Percentiles rank a stretch among this genome's conserved stretches.
phyloP scores from a whole-genome alignment of 2,888 invertebrate species.

The Eupithecia dodoneata region DNA sequence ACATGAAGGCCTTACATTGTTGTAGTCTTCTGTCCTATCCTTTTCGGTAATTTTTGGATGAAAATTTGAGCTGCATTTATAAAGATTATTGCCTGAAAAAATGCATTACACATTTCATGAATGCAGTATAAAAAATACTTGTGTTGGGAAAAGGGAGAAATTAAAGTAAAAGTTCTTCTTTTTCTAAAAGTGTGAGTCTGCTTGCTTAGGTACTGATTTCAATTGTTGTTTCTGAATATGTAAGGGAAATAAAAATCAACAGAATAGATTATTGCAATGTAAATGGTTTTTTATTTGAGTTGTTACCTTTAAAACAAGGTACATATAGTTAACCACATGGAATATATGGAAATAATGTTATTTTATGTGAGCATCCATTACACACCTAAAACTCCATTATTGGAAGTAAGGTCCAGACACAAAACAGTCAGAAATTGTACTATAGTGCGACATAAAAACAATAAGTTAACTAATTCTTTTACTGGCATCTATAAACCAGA shows the following conservation, averaged over 20 bases:
- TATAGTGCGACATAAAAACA: not conserved
- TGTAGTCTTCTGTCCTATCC: not conserved
- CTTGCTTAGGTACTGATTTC: not conserved
- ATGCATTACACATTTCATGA: not conserved
- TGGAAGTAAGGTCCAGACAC: not conserved
- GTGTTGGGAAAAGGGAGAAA: not conserved
- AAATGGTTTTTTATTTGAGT: slow-evolving; percentile 60
- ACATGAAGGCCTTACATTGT: not conserved
- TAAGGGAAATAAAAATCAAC: slow-evolving; percentile 40
- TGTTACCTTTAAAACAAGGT: slow-evolving; percentile 34
- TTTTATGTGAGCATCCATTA: not conserved
- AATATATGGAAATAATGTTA: not conserved
- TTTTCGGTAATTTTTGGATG: not conserved
- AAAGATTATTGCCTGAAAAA: not conserved
- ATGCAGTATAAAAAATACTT: not conserved
- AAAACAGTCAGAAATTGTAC: not conserved
- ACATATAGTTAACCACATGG: not conserved
- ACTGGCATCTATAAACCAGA: not conserved
- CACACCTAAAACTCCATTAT: not conserved
- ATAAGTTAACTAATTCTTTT: not conserved
- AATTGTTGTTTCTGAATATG: not conserved
- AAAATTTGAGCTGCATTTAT: not conserved
- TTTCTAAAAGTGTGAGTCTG: not conserved
- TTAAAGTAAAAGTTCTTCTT: not conserved
- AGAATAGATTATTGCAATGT: slow-evolving; percentile 65